Evolutionary conservation across 2,888 invertebrate genomes (phyloP), one percentile per base, ranked within the genome.

Genomic region (Neocrepidodera transversa): DNA sequence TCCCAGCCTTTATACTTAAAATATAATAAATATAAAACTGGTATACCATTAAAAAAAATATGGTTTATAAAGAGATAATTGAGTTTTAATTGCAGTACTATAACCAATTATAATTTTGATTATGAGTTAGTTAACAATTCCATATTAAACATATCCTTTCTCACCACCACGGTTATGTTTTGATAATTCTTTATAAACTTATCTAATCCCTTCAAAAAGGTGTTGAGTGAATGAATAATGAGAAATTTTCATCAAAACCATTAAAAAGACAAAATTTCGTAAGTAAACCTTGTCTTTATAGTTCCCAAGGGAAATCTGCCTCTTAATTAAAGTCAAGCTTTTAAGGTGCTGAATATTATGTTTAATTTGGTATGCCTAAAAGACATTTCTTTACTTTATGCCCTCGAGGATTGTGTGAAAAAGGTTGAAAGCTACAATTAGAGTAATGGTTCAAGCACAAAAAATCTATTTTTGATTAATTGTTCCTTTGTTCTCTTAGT

Each of bases 281-380:
- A 52, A 57, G 49, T 38, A 59, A 55, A 58, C 54, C 50, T 32
- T n/a, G 51, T 36, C 55, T 59, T 64, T 60, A 65, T 58, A 47
- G 58, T 14, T 54, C 65, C 28, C 59, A 17, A 17, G 65, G 65
- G 65, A 65, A 63, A 63, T 63, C 59, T 58, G 57, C 32, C 52
- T 43, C 52, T 49, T 65, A 65, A 65, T 65, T 63, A 61, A 63
- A 65, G 54, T 54, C 60, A 56, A 60, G 61, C 60, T 54, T 60
- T 59, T 56, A 64, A 60, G 58, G 55, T 56, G 35, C 54, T 56
- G 59, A 59, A 62, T 63, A 65, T 64, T 64, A 64, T 56, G 60
- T 67, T 65, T 61, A 67, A 64, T 66, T 63, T 59, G 55, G 50
- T 57, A 53, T 45, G 53, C 40, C 59, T 59, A 48, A 50, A 53